Conservation (phyloP, 2,888 invertebrate genomes). For the Dolichopus griseipennis region DNA sequence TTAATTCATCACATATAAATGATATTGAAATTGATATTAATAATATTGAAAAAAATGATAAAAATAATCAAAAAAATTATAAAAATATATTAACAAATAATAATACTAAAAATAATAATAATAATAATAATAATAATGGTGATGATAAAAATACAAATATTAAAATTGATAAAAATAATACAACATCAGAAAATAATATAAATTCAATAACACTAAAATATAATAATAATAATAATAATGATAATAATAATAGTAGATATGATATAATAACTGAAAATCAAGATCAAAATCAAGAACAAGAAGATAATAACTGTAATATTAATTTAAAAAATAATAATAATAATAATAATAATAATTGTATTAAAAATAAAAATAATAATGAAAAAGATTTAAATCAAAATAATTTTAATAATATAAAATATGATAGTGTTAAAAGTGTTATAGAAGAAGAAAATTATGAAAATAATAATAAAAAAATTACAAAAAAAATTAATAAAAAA, state of each 20-base stretch:
- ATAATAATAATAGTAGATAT: conserved; percentile 10
- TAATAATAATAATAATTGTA: conserved; percentile 13
- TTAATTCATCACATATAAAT: background rate
- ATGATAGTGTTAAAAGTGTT: no score
- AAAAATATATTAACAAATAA: background rate
- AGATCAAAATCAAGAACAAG: conserved; percentile 13
- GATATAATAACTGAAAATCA: conserved; percentile 10
- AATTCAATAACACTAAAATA: background rate
- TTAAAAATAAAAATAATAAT: conserved; percentile 20
- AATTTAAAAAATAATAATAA: conserved; percentile 5
- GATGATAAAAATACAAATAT: background rate
- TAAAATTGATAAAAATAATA: background rate
- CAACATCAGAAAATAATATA: background rate
- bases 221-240: conserved; percentile 28
- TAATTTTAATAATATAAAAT: conserved; percentile 34
- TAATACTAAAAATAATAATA: background rate
- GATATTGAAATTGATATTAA: background rate
- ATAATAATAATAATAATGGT: conserved; percentile 8
- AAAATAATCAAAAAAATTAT: background rate
- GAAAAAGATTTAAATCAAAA: conserved; percentile 25
- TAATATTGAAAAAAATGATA: background rate
- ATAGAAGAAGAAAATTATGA: conserved; percentile 6
- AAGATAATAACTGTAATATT: conserved; percentile 4
- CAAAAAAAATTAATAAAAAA: no score
- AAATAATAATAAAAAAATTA: background rate